Evolutionary conservation across 2,797 vertebrate genomes (phyloP).

Genomic region (Cyclura pinguis): DNA sequence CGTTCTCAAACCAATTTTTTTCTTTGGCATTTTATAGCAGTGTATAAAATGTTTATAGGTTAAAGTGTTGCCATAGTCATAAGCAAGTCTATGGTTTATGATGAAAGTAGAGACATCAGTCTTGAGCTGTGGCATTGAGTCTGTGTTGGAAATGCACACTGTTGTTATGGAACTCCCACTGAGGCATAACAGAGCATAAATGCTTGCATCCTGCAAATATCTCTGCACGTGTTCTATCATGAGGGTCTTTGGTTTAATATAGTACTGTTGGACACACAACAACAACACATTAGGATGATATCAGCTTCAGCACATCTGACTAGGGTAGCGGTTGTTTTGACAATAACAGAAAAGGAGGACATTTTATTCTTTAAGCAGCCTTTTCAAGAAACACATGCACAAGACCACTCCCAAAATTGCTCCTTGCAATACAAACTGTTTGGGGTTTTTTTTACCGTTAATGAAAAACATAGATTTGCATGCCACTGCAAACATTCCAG

Average conservation of each 20-base stretch:
- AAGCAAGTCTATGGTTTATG: neutral
- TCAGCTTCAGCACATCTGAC: neutral
- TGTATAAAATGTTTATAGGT: slow-evolving; percentile 23
- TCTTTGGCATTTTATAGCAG: slow-evolving; percentile 50
- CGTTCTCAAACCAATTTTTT: neutral
- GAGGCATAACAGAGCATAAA: fast-evolving
- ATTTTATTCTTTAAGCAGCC: neutral
- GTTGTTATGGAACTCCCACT: slow-evolving; percentile 54
- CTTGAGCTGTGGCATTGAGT: slow-evolving; percentile 7
- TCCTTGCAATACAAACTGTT: neutral
- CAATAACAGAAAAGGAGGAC: neutral
- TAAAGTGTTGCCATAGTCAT: slow-evolving; percentile 39
- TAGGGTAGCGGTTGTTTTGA: neutral
- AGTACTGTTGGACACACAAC: neutral
- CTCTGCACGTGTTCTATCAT: neutral
- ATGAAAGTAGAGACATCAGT: slow-evolving; percentile 13
- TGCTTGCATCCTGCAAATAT: neutral
- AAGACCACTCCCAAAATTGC: neutral
- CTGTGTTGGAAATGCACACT: neutral
- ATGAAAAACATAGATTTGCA: neutral
- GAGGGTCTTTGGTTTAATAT: neutral
- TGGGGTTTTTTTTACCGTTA: neutral
- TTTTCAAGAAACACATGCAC: neutral
- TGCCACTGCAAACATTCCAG: neutral
- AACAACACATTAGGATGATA: neutral